A percentile compares a stretch with the other conserved stretches of the same genome.
Evolutionary conservation across 1,140 invertebrate species (phyloP).

Genomic region (Macrotrachela quadricornifera): DNA sequence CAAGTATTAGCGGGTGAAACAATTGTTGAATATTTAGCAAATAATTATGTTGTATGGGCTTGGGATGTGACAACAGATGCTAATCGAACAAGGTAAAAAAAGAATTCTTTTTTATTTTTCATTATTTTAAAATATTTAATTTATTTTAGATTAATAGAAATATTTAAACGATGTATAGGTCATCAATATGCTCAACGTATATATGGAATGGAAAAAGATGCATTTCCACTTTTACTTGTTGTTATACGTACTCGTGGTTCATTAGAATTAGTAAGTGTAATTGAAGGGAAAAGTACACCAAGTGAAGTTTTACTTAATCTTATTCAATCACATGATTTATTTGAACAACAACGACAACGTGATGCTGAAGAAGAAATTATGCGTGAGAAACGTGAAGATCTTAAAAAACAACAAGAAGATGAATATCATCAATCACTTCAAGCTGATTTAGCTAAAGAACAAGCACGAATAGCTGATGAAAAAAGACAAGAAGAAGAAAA

Average conservation of each 20-base stretch:
- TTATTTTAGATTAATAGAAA: too few relatives aligned
- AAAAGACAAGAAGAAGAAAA: conserved; percentile 16
- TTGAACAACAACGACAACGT: too few relatives aligned
- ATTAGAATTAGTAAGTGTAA: too few relatives aligned
- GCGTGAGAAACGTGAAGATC: conserved; percentile 56
- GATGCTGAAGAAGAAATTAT: conserved; percentile 36
- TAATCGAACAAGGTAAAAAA: conserved; percentile 50
- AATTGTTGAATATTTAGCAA: conserved; percentile 57
- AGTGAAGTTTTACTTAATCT: too few relatives aligned
- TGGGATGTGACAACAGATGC: conserved; percentile 74
- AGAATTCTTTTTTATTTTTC: too few relatives aligned
- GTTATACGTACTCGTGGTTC: too few relatives aligned
- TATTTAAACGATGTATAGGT: too few relatives aligned
- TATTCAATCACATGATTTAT: too few relatives aligned
- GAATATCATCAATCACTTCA: conserved; percentile 69
- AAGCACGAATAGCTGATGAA: conserved; percentile 9
- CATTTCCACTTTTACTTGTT: background rate
- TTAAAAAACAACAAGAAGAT: conserved; percentile 74
- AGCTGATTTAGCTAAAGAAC: conserved; percentile 48
- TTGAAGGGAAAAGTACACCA: too few relatives aligned
- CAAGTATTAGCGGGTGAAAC: conserved; percentile 68
- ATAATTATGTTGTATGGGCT: conserved; percentile 71
- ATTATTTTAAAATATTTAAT: too few relatives aligned
- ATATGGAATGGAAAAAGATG: background rate
- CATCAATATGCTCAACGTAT: too few relatives aligned